phyloP scores from a whole-genome alignment of 1,140 invertebrate species.

The Lepidurus couesii region DNA sequence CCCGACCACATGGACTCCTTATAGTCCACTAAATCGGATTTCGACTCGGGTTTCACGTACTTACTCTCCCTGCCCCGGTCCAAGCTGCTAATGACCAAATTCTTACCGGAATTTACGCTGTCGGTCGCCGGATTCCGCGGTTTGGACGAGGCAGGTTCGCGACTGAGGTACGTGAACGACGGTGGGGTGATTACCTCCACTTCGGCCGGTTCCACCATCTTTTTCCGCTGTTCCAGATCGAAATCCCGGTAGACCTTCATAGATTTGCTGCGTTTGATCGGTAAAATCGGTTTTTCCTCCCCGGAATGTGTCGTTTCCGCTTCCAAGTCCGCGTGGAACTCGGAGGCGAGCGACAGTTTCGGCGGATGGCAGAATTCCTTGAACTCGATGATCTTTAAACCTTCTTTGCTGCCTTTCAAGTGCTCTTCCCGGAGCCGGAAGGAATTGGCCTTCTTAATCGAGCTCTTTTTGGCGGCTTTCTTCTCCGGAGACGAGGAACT shows the following conservation, averaged over 20 bases:
- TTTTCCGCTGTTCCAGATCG: conserved; percentile 3
- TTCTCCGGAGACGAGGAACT: conserved; percentile 34
- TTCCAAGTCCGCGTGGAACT: background rate
- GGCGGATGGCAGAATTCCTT: conserved; percentile 32
- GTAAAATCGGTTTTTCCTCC: conserved; percentile 37
- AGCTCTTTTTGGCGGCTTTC: conserved; percentile 35
- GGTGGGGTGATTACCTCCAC: conserved; percentile 27
- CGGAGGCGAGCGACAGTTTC: conserved; percentile 23
- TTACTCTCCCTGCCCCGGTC: conserved; percentile 29
- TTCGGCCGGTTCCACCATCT: background rate
- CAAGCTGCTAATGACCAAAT: conserved; percentile 29
- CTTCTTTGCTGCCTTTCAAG: conserved; percentile 35
- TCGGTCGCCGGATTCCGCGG: background rate
- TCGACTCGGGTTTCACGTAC: conserved; percentile 15
- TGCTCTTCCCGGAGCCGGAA: conserved; percentile 37
- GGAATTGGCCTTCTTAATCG: conserved; percentile 36
- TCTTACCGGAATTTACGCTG: background rate
- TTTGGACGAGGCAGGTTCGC: conserved; percentile 18
- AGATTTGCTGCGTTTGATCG: conserved; percentile 46
- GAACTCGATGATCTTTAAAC: conserved; percentile 33
- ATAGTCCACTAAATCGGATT: background rate
- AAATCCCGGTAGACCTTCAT: conserved; percentile 40
- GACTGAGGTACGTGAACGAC: conserved; percentile 28
- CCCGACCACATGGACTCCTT: background rate
- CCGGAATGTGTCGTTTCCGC: background rate